A percentile compares a stretch with the other conserved stretches of the same genome.
phyloP scores from a whole-genome alignment of 2,888 invertebrate species.

The Neoitamus cyanurus region DNA sequence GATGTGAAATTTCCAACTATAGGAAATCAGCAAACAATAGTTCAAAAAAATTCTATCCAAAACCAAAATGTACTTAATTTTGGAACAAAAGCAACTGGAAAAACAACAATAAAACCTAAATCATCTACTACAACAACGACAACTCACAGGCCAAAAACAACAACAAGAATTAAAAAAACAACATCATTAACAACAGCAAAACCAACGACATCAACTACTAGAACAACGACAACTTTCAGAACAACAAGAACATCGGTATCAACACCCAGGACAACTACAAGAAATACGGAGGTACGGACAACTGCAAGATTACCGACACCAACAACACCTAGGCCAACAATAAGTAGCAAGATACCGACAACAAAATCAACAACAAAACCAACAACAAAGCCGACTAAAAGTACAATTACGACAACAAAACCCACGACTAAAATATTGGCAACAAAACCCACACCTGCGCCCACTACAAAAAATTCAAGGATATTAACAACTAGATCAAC shows the following conservation, averaged over 20 bases:
- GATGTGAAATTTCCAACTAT: background rate
- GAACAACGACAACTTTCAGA: conserved; percentile 19
- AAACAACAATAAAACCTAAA: background rate
- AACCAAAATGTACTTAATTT: conserved; percentile 46
- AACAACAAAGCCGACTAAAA: conserved; percentile 4
- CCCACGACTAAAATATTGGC: background rate
- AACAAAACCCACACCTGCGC: conserved; percentile 1
- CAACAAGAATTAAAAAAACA: conserved; percentile 7
- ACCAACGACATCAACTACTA: background rate
- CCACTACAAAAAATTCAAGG: conserved; percentile 40
- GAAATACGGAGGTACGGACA: background rate
- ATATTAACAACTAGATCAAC: background rate
- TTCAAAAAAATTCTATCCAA: background rate
- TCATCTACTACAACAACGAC: background rate
- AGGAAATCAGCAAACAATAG: conserved; percentile 51
- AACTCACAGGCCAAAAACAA: conserved; percentile 22
- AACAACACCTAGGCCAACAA: conserved; percentile 42
- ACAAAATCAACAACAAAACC: conserved; percentile 54
- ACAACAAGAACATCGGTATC: conserved; percentile 25
- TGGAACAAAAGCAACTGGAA: conserved; percentile 31
- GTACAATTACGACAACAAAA: conserved; percentile 17
- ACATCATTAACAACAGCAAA: conserved; percentile 15
- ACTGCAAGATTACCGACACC: background rate
- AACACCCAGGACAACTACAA: conserved; percentile 29
- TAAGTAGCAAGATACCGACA: background rate